phyloP scores from a whole-genome alignment of 2,888 invertebrate species.

The Lepidochitona cinerea region DNA sequence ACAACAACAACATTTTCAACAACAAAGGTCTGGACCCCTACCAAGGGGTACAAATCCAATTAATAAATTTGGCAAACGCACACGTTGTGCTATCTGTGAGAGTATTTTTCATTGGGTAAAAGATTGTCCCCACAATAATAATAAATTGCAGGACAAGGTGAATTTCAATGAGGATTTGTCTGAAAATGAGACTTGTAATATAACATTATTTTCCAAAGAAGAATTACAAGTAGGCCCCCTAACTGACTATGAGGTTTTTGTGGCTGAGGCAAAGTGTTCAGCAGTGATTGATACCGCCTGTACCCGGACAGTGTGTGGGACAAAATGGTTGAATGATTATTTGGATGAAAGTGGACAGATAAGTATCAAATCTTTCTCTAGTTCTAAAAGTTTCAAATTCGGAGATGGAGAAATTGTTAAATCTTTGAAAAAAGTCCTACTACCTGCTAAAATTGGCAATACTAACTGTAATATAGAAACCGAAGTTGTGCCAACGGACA shows the following conservation, averaged over 20 bases:
- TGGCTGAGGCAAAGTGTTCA: not conserved
- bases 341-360: not conserved
- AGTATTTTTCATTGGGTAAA: too few species aligned
- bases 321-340: too few species aligned
- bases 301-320: not conserved
- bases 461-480: not conserved
- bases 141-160: too few species aligned
- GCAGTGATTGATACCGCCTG: not conserved
- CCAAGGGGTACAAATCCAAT: too few species aligned
- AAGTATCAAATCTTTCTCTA: not conserved
- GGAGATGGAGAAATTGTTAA: not conserved
- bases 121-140: too few species aligned
- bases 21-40: too few species aligned
- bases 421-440: not conserved
- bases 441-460: not conserved
- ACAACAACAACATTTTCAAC: too few species aligned
- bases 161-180: too few species aligned
- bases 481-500: not conserved
- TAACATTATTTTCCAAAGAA: not conserved
- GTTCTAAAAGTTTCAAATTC: not conserved
- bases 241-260: not conserved
- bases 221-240: too few species aligned
- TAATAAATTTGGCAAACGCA: too few species aligned
- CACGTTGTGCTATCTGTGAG: too few species aligned
- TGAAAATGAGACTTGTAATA: not conserved